Conservation (phyloP, 2,113 vertebrate genomes). For the Scomber scombrus region DNA sequence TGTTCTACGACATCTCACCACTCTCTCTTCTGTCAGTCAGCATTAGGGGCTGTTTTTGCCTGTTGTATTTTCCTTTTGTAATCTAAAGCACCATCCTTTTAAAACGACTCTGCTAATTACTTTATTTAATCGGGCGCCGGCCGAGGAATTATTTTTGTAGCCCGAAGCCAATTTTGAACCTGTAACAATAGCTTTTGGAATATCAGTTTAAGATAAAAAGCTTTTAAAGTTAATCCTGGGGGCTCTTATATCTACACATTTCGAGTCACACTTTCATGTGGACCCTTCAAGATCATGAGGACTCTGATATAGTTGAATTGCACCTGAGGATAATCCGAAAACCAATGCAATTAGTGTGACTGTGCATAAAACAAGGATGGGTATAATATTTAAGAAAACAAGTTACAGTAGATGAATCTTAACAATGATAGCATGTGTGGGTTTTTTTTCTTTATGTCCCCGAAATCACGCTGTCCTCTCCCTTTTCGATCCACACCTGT, state of each 20-base stretch:
- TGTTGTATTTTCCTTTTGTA: constrained; percentile 78
- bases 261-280: constrained; percentile 56
- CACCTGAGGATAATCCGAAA: constrained; percentile 67
- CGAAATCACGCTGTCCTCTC: constrained; percentile 21
- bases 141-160: constrained; percentile 72
- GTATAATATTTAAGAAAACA: constrained; percentile 37
- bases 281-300: constrained; percentile 47
- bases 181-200: constrained; percentile 70
- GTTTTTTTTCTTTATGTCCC: constrained; percentile 21
- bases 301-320: constrained; percentile 46
- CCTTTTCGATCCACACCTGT: constrained; percentile 79
- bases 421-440: not conserved
- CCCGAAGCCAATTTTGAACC: constrained; percentile 70
- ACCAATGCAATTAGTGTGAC: constrained; percentile 38
- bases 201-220: constrained; percentile 72
- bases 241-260: constrained; percentile 52
- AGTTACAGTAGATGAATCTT: not conserved
- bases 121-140: constrained; percentile 76
- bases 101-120: constrained; percentile 75
- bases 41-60: constrained; percentile 74
- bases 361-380: constrained; percentile 10
- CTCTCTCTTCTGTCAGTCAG: constrained; percentile 77
- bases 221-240: constrained; percentile 67
- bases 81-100: constrained; percentile 74
- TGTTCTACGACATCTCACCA: constrained; percentile 66